Conservation (phyloP, 1,140 invertebrate genomes). For the Nephila pilipes region DNA sequence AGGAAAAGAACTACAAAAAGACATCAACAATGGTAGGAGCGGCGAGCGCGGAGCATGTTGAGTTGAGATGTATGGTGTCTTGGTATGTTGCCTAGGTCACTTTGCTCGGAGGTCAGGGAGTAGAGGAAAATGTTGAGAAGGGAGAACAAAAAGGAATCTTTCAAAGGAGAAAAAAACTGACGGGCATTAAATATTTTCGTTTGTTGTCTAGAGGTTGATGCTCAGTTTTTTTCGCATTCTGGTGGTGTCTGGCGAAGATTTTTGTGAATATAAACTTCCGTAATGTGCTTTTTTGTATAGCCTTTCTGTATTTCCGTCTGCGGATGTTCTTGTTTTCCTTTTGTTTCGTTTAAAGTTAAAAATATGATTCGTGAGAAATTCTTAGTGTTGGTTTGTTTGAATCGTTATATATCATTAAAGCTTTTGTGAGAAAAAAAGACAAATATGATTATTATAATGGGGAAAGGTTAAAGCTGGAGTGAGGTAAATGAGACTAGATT, state of each 20-base stretch:
- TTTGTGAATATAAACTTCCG: conserved; percentile 7
- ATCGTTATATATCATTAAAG: too few relatives aligned
- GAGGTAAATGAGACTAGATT: too few relatives aligned
- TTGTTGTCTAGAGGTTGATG: conserved; percentile 17
- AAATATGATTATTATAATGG: too few relatives aligned
- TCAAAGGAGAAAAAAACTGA: background rate
- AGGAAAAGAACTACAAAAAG: background rate
- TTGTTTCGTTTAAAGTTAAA: too few relatives aligned
- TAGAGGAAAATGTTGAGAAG: background rate
- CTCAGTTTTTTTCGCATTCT: background rate
- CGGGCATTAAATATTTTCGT: conserved; percentile 36
- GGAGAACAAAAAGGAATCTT: background rate
- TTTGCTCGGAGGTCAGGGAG: conserved; percentile 41
- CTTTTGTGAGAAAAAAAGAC: too few relatives aligned
- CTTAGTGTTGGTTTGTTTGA: too few relatives aligned
- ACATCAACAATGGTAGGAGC: conserved; percentile 63
- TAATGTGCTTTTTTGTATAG: background rate
- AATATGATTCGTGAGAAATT: too few relatives aligned
- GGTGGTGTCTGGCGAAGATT: background rate
- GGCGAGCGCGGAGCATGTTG: conserved; percentile 18
- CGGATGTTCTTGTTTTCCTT: too few relatives aligned
- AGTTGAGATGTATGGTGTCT: conserved; percentile 27
- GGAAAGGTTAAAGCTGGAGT: too few relatives aligned
- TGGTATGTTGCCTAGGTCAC: conserved; percentile 56
- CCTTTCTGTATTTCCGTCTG: too few relatives aligned